A percentile compares a stretch with the other conserved stretches of the same genome.
Evolutionary conservation across 2,888 invertebrate species (phyloP).

Genomic region (Drosophila cracens): DNA sequence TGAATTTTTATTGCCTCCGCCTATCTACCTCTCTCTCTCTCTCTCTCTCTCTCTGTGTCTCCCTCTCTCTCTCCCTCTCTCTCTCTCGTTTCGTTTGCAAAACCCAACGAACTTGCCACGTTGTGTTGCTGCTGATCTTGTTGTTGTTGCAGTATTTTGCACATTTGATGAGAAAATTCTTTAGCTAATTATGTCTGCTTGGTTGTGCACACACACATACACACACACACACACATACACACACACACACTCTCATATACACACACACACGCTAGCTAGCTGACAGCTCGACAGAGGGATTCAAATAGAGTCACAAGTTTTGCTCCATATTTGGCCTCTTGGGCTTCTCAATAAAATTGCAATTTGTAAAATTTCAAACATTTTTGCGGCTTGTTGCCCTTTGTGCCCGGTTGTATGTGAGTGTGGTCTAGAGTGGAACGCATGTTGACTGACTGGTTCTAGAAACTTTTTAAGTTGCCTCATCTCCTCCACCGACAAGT

Average conservation of each 20-base stretch:
- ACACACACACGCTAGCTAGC: neutral
- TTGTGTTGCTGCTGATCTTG: slow-evolving; percentile 5
- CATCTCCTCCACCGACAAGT: slow-evolving; percentile 42
- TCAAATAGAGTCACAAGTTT: slow-evolving; percentile 63
- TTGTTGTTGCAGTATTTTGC: slow-evolving; percentile 54
- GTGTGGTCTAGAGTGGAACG: slow-evolving; percentile 56
- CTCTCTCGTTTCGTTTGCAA: slow-evolving; percentile 14
- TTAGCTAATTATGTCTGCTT: slow-evolving; percentile 74
- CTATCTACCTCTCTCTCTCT: neutral
- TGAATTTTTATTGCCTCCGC: slow-evolving; percentile 51
- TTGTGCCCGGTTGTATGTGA: slow-evolving; percentile 43
- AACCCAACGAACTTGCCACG: slow-evolving; percentile 21
- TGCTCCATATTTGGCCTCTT: slow-evolving; percentile 59
- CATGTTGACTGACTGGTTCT: slow-evolving; percentile 54
- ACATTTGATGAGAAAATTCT: slow-evolving; percentile 79
- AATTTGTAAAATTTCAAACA: slow-evolving; percentile 74
- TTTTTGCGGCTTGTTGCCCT: slow-evolving; percentile 73
- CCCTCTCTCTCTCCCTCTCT: neutral
- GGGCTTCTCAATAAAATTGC: slow-evolving; percentile 68
- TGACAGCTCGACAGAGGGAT: slow-evolving; percentile 25
- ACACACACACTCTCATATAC: neutral
- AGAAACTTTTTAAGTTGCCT: slow-evolving; percentile 60
- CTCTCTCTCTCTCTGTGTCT: slow-evolving; percentile 10
- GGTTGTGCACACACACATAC: slow-evolving; percentile 58
- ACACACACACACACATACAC: slow-evolving; percentile 11